Base-by-base conservation (phyloP, 1,140 invertebrate genomes). In the Pseudomyrmex cubaensis region DNA sequence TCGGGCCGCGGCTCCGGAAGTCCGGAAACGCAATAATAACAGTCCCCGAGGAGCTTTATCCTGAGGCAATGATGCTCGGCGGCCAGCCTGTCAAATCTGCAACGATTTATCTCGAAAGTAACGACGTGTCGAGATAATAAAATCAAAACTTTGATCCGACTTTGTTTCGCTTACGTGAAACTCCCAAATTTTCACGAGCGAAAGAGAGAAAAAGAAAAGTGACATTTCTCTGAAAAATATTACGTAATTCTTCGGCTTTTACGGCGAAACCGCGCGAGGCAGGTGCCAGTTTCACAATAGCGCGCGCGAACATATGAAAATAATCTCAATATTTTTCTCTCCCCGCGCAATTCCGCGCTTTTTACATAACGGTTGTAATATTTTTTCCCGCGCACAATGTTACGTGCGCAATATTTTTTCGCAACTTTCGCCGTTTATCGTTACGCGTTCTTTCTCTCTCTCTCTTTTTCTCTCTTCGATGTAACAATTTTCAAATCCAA, bases 21-120 rank as follows among this genome's bases (percentile, higher is more conserved):
- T 4, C 98, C 98, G 10, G 97, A 97, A 13, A 99, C 98, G 93
- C 98, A 99, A 94, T 99, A 99, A 94, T 99, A 99, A 94, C 98
- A 99, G 94, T 99, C 98, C 2, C 98, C 98, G 2, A 99, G 95
- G 20, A 99, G 95, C 94, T 99, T 98, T 92, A 99, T 99, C 85
- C 98, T 95, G 8, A 99, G 95, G 94, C 98, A 99, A 94, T 98
- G 97, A 93, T 99, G 98, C 91, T 98, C 97, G 0, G 97, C 95
- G 1, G 98, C 98, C 85, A 99, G 95, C 70, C 97, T 96, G 94
- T 99, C 98, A 94, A 99, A 99, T 88, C 98, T 98, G 92, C 48
- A 20, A 48, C 35, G 4, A 46, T 69, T 56, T 69, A 56, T 69
- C 35, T 69, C 20, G n/a, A 44, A 50, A 44, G 48, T 15, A 54